Base-by-base conservation (phyloP, 1,140 invertebrate species). In the Parasteatoda tepidariorum region DNA sequence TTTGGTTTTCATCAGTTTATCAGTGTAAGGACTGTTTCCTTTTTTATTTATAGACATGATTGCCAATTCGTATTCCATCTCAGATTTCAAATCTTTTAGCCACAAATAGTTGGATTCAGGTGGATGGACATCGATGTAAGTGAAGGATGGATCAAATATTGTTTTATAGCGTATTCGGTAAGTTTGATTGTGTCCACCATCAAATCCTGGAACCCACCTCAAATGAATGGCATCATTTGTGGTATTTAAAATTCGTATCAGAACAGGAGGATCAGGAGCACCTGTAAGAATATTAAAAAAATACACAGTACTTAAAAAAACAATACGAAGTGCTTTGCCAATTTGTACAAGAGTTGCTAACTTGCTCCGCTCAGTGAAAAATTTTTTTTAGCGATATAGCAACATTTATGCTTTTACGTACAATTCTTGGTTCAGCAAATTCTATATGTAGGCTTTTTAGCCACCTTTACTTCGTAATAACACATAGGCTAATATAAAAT, bases 121-220 rank as follows among this genome's bases (percentile, higher is more conserved):
- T 9, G 95, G 93, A 38, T 92, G 90, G 0, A 97, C 93, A 87
- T 97, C 95, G 85, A 68, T 54, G 24, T 84, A 84, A 6, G 18
- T 33, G 34, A 13, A 84, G 11, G 70, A 59, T 6, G 85, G 85
- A 15, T 85, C 85, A 13, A 74, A 85, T 33, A 84, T 86, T 15
- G 87, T 86, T 68, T 88, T 92, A 89, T 92, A 98, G 68, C 94
- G 91, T 18, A 98, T 92, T 61, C 93, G 92, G 88, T 95, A 98
- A 28, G 93, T 93, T 61, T 97, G 95, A 66, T 92, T 90, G 48
- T 96, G 90, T 5, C 98, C 98, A 0, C 98, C 98, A 89, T 98
- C 94, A 89, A 99, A 99, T 3, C 97, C 97, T 13, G 96, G 94
- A 34, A 93, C 92, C 97, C 98, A 99, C 55, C 92, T 90, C n/a